Evolutionary conservation across 2,797 vertebrate species (phyloP).

Genomic region (Nyctibius grandis): DNA sequence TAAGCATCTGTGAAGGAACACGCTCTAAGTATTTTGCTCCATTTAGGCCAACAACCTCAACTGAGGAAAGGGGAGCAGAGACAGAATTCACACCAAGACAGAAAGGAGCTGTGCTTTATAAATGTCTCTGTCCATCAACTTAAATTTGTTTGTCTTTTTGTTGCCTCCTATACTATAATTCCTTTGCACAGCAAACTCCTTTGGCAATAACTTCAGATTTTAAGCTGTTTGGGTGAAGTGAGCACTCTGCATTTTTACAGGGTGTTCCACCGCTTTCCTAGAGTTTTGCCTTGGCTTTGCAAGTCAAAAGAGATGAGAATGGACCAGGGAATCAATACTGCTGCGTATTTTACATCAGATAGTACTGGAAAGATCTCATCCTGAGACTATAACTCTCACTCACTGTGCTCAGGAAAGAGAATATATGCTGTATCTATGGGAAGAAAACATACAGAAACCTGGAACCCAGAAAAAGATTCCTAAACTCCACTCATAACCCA

Average conservation of each 20-base stretch:
- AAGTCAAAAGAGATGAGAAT: background rate
- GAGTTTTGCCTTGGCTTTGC: background rate
- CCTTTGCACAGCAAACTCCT: background rate
- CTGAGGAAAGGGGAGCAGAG: background rate
- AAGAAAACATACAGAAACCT: background rate
- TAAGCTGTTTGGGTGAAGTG: background rate
- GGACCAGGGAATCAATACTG: constrained; percentile 1
- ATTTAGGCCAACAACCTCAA: background rate
- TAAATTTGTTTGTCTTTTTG: background rate
- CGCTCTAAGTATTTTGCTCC: background rate
- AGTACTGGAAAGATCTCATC: background rate
- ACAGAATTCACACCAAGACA: background rate
- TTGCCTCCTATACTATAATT: background rate
- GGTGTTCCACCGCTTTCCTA: background rate
- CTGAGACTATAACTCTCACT: background rate
- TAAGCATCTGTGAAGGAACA: background rate
- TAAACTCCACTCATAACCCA: background rate
- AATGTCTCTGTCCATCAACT: background rate
- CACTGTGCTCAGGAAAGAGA: background rate
- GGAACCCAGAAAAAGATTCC: background rate
- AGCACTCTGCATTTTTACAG: background rate
- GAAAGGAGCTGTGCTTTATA: background rate
- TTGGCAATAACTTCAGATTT: background rate
- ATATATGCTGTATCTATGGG: background rate
- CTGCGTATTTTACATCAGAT: background rate